Evolutionary conservation across 2,113 vertebrate species (phyloP), one percentile per base, ranked within the genome.

Genomic region (Mormyrus iriodes): DNA sequence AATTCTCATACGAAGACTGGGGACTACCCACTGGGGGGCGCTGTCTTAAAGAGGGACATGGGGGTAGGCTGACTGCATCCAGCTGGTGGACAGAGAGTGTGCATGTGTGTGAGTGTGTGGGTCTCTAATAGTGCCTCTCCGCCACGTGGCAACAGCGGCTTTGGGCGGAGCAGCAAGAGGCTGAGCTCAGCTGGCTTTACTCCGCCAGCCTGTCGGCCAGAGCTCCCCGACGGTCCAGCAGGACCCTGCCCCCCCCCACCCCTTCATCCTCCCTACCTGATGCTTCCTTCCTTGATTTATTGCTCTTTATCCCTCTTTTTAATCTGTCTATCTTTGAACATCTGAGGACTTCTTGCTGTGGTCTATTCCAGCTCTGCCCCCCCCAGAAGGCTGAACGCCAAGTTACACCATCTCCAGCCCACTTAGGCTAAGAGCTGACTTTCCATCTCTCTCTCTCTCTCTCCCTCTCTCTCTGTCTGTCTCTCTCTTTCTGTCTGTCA

Each of bases 221-320:
- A 86, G 94, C 92, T 95, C 95, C 96, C 96, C 93, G 96, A 94
- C 91, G 94, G 93, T 96, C 95, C 95, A 95, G 90, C 93, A 96
- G 95, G 96, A 96, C 95, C 95, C 91, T 95, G 91, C 93, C 89
- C 91, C 94, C 92, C 69, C 89, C 65, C 12, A 44, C 48, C 83
- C 58, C 48, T 24, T 79, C 55, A 86, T 31, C 10, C 48, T 52
- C 17, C 52, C 79, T 73, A 55, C 65, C 53, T 85, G 2, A n/a
- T 48, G 88, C 17, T 61, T 84, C 82, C 39, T 27, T 51, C 85
- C 35, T 83, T 85, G 31, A 15, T 51, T 46, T 65, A 35, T 49
- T 21, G 4, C 53, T 85, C 52, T 31, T 15, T 49, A 24, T 88
- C 3, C 49, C 24, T 53, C 49, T 27, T 9, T 58, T 83, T 21